Base-by-base conservation (phyloP, 2,888 invertebrate species). In the Scotopteryx bipunctaria region DNA sequence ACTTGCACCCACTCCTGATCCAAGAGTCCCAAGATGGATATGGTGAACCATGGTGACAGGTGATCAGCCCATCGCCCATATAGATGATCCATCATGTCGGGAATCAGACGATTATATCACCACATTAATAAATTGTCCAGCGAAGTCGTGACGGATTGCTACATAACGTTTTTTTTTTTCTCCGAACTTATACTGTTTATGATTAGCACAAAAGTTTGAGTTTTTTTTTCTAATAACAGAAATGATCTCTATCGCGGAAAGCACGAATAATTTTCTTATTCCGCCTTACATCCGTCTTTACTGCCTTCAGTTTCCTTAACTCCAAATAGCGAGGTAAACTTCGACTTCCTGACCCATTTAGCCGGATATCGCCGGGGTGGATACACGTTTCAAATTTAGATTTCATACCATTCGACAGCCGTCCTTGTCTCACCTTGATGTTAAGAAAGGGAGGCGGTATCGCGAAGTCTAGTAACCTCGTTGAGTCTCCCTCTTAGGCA, bases 281-380 rank as follows among this genome's bases (percentile, higher is more conserved):
- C 23, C 31, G 17, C 38, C 23, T 17, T 40, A 48, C 37, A 44
- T 53, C 48, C 53, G 44, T 40, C 16, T 44, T 52, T 44, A 48
- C 27, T 40, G 35, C 49, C 23, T 36, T 46, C 16, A 40, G 55
- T 50, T 55, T 46, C 45, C 50, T 11, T 29, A 31, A 51, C 37
- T 54, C 40, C n/a, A 17, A 47, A 37, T 43, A 47, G 38, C 42
- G 75, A 71, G 82, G 81, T 87, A 89, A 89, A 89, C 86, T 87
- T 88, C 84, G 83, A 78, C 84, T 88, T 88, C 87, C 89, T 89
- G 89, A 90, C 90, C 90, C 87, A 89, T 86, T 89, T 89, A 84
- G 78, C 62, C 64, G 81, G 80, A 83, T 85, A 83, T 81, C 74
- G 80, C 73, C 64, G 80, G 79, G 81, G 84, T 76, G 77, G 67